Base-by-base conservation (phyloP, 2,888 invertebrate genomes). In the Cantharis flavilabris region DNA sequence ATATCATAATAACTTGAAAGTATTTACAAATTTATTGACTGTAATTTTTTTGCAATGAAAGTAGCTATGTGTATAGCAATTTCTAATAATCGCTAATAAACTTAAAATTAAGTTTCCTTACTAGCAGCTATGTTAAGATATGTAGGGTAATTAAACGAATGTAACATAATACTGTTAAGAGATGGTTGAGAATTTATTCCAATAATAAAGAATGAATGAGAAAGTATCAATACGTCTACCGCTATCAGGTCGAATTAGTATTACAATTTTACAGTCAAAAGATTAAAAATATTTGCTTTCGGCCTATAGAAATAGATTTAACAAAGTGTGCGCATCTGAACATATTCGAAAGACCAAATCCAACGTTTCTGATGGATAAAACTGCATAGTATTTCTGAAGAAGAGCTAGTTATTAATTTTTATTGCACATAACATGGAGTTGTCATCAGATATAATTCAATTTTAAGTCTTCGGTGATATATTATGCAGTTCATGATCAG, bases 1-100 rank as follows among this genome's bases (percentile, higher is more conserved):
- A 75, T 77, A 77, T 75, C 72, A 75, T 49, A 49, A 49, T 49
- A 49, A 49, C n/a, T 75, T 70, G 72, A 75, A 70, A 49, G 70
- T 77, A 77, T 62, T 62, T 75, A 75, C 30, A 73, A 77, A 77
- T 72, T 77, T 77, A 77, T 77, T 77, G 77, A 77, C 77, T 75
- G 75, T 75, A 70, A 67, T 73, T 73, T 62, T 75, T 77, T 62
- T 77, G 73, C 69, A 63, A 72, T 72, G 65, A 74, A 74, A 74
- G 30, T 67, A 67, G 18, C 64, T 64, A 64, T 64, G n/a, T 16
- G 9, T 67, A 23, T 23, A 67, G 26, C 20, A 67, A 23, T 67
- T n/a, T 23, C 26, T 67, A 67, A 26, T 26, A 13, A 23, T 67
- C 65, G 65, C 65, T 67, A 16, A 67, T 75, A 64, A 70, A 74